A percentile compares a stretch with the other conserved stretches of the same genome.
Evolutionary conservation across 1,140 invertebrate genomes (phyloP).

Genomic region (Arctopsyche grandis): DNA sequence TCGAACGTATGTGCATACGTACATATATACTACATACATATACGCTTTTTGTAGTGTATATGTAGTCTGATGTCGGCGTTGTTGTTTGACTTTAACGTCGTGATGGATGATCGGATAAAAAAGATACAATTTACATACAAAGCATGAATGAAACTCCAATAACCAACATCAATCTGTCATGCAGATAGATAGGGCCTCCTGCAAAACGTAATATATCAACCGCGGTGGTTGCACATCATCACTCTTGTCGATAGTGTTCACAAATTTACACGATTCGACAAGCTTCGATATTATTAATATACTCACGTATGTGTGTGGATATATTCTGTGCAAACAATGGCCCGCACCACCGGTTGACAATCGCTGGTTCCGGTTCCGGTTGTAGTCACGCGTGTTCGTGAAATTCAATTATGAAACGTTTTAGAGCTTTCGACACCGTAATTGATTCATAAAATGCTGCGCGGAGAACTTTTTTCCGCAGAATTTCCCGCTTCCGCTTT

Average conservation of each 20-base stretch:
- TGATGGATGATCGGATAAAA: slow-evolving; percentile 31
- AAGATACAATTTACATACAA: slow-evolving; percentile 27
- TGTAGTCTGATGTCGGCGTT: neutral
- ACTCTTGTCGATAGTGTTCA: slow-evolving; percentile 2
- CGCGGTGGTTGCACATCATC: slow-evolving; percentile 19
- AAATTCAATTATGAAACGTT: slow-evolving; percentile 44
- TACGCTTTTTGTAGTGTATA: neutral
- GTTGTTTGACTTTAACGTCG: neutral
- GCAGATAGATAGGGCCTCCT: neutral
- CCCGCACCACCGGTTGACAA: too few species aligned
- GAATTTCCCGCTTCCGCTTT: slow-evolving; percentile 15
- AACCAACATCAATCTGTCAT: slow-evolving; percentile 26
- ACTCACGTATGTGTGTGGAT: too few species aligned
- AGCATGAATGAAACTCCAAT: slow-evolving; percentile 28
- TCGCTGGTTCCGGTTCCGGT: slow-evolving; percentile 24
- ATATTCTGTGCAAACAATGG: too few species aligned
- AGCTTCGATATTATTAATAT: neutral
- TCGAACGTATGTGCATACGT: neutral
- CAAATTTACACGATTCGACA: neutral
- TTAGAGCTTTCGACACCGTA: slow-evolving; percentile 44
- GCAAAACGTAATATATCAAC: slow-evolving; percentile 23
- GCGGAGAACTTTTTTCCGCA: slow-evolving; percentile 5
- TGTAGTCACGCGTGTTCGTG: slow-evolving; percentile 40
- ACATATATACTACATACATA: neutral
- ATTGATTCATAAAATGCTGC: slow-evolving; percentile 36